These are phyloP conservation scores for Oostethus manadensis DNA, from an alignment of 2,113 vertebrate species.

Conservation along the genomic window DNA sequence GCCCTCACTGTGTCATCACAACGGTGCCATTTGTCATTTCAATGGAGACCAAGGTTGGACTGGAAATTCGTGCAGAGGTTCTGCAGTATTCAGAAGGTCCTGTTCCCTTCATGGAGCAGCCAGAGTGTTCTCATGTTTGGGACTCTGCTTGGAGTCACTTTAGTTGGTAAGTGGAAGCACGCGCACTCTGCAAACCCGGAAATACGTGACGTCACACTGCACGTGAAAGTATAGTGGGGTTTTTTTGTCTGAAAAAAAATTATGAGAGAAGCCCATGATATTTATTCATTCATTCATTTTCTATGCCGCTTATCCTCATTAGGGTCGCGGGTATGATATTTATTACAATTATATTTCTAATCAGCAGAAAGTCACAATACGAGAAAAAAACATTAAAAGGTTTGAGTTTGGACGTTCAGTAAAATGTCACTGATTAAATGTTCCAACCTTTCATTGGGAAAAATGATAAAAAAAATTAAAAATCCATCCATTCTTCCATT, in stretches of 20 bases:
- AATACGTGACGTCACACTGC: background rate
- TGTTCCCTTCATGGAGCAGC: conserved; percentile 83
- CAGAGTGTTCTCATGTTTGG: conserved; percentile 84
- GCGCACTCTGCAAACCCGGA: background rate
- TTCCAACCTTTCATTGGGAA: no score
- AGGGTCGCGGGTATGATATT: no score
- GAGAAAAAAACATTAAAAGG: background rate
- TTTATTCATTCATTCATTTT: no score
- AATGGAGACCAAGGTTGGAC: conserved; percentile 77
- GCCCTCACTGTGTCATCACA: background rate
- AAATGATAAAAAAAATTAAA: no score
- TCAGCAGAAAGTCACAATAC: background rate
- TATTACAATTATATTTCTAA: background rate
- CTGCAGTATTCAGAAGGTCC: conserved; percentile 77
- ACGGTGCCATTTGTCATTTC: background rate
- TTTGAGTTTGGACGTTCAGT: no score
- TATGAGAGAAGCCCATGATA: no score
- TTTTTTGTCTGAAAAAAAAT: background rate
- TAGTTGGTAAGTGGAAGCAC: conserved; percentile 73
- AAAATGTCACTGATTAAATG: no score
- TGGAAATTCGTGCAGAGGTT: conserved; percentile 81
- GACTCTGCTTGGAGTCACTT: conserved; percentile 80
- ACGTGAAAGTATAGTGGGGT: background rate
- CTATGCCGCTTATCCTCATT: no score
- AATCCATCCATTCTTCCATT: no score